Evolutionary conservation across 2,888 invertebrate genomes (phyloP), one percentile per base, ranked within the genome.

Genomic region (Apocheima hispidaria): DNA sequence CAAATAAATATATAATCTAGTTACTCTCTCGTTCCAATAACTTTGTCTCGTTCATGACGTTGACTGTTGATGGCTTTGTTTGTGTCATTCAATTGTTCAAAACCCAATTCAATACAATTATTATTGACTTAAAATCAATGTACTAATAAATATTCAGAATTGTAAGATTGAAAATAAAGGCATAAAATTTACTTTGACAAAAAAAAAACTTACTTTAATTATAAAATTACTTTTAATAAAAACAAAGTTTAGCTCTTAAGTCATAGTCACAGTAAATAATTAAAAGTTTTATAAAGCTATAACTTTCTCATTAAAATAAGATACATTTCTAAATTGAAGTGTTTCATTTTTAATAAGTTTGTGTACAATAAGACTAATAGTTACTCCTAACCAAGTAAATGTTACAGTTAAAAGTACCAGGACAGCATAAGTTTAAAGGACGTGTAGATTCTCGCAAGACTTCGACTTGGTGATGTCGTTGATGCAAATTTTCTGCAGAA

Each of bases 371-470:
- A 38, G 10, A 40, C 20, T 21, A 10, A n/a, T n/a, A n/a, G n/a
- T n/a, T n/a, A n/a, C n/a, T n/a, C n/a, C n/a, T n/a, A 44, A 10
- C 12, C 20, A 18, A n/a, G 9, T 26, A 38, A 9, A 10, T 41
- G 20, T 26, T 36, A 12, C 18, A 35, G 7, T 33, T 7, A 60
- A 52, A 74, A 68, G 66, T 77, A 78, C 77, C 69, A 79, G 76
- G 75, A 59, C 21, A 26, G 2, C 69, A 81, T 65, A 74, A 66
- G 55, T 65, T 89, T 88, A 97, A 72, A 97, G 93, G 69, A 97
- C 97, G 83, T 97, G 97, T 64, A 97, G 92, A 87, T 97, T 97
- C 86, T 97, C 97, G 88, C 97, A 97, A 63, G 96, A 96, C 84
- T 97, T 97, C 10, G 97, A 96, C 87, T 97, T 97, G 63, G 95